phyloP scores from a whole-genome alignment of 2,113 vertebrate genomes.

The Amblyornis subalaris region DNA sequence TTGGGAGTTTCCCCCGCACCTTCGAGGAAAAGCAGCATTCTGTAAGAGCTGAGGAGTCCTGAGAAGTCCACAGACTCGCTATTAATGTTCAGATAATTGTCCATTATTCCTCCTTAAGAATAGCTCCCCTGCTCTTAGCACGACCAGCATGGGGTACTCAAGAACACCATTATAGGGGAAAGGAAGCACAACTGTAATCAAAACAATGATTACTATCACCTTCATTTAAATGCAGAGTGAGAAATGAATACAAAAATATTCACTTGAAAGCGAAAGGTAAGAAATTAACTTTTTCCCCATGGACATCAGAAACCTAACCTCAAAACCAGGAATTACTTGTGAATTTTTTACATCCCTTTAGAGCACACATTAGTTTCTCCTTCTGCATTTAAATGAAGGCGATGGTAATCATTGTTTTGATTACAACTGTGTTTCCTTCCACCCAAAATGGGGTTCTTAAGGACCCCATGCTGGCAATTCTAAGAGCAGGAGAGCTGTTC shows the following conservation, averaged over 20 bases:
- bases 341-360: slow-evolving; percentile 41
- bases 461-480: slow-evolving; percentile 59
- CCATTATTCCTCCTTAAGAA: slow-evolving; percentile 62
- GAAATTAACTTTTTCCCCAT: slow-evolving; percentile 69
- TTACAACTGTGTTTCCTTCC: slow-evolving; percentile 63
- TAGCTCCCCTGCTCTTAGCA: slow-evolving; percentile 52
- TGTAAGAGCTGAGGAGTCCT: not conserved
- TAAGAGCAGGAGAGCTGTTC: slow-evolving; percentile 51
- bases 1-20: not conserved
- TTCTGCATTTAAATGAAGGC: slow-evolving; percentile 63
- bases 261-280: slow-evolving; percentile 59
- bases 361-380: slow-evolving; percentile 56
- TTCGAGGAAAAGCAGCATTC: not conserved
- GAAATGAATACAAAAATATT: slow-evolving; percentile 65
- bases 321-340: slow-evolving; percentile 56
- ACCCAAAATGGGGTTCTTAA: slow-evolving; percentile 60
- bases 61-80: slow-evolving; percentile 7
- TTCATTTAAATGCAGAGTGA: slow-evolving; percentile 68
- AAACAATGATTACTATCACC: slow-evolving; percentile 61
- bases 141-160: slow-evolving; percentile 62
- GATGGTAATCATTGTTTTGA: slow-evolving; percentile 70
- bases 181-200: slow-evolving; percentile 63
- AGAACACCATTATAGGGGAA: slow-evolving; percentile 58
- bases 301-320: slow-evolving; percentile 64
- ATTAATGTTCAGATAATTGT: slow-evolving; percentile 48